phyloP scores from a whole-genome alignment of 2,113 vertebrate species.

The Typhlomys cinereus region DNA sequence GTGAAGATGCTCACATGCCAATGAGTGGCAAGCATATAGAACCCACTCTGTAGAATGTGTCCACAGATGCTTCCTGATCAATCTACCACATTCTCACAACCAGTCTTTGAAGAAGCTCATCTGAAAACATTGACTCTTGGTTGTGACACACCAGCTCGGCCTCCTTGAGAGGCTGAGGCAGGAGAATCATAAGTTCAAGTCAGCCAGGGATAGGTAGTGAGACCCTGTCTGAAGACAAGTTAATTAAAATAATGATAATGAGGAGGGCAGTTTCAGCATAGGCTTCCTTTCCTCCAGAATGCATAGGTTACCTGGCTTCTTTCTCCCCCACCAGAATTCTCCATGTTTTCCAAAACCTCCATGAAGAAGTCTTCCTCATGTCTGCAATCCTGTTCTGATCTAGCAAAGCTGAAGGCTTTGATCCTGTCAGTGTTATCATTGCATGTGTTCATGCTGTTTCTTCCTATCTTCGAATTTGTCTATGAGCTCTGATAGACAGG shows the following conservation, averaged over 20 bases:
- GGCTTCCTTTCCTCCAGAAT: not conserved
- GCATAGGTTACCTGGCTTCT: not conserved
- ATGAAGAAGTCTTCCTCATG: not conserved
- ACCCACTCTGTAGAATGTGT: too few species aligned
- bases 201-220: not conserved
- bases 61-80: too few species aligned
- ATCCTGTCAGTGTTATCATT: not conserved
- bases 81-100: too few species aligned
- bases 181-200: not conserved
- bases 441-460: not conserved
- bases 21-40: too few species aligned
- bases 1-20: too few species aligned
- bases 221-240: not conserved
- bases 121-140: too few species aligned
- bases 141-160: not conserved
- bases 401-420: fast-evolving
- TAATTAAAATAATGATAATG: not conserved
- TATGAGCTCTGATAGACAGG: not conserved
- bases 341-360: not conserved
- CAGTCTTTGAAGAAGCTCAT: too few species aligned
- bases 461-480: not conserved
- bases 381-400: not conserved
- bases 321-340: not conserved
- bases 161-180: not conserved
- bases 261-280: not conserved